A percentile compares a stretch with the other conserved stretches of the same genome.
Evolutionary conservation across 2,113 vertebrate genomes (phyloP).

Genomic region (Ptyas mucosa): DNA sequence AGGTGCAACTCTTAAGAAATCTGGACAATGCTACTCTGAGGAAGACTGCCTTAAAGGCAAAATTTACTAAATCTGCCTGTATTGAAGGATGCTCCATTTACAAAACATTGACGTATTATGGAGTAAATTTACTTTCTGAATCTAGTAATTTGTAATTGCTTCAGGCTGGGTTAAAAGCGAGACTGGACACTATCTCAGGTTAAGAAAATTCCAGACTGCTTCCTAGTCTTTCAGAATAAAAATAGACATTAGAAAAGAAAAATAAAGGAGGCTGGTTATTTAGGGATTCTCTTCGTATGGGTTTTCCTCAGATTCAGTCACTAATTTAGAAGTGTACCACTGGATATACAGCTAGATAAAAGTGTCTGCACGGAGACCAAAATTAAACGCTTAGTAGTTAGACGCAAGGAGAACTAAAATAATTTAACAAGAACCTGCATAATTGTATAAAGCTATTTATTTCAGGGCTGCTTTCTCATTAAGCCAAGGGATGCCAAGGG

Average conservation of each 20-base stretch:
- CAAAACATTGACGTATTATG: not conserved
- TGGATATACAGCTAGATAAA: not conserved
- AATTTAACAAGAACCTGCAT: rapidly evolving
- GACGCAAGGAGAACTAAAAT: not conserved
- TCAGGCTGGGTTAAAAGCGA: not conserved
- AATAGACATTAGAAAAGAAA: not conserved
- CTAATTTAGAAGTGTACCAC: not conserved
- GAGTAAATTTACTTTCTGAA: not conserved
- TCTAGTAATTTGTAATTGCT: not conserved
- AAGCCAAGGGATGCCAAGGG: not conserved
- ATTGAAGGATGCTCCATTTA: not conserved
- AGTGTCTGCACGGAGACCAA: not conserved
- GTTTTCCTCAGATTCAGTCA: not conserved
- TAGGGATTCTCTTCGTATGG: not conserved
- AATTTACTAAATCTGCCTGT: not conserved
- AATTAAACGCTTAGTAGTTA: not conserved
- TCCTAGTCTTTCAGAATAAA: not conserved
- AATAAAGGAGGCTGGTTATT: not conserved
- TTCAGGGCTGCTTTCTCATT: rapidly evolving
- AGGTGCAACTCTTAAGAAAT: not conserved
- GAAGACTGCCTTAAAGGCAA: not conserved
- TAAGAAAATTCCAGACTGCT: not conserved
- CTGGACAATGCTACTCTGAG: not conserved
- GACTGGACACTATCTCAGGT: not conserved
- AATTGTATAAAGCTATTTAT: not conserved